Evolutionary conservation across 2,888 invertebrate genomes (phyloP).

Genomic region (Tenthredo scrophulariae): DNA sequence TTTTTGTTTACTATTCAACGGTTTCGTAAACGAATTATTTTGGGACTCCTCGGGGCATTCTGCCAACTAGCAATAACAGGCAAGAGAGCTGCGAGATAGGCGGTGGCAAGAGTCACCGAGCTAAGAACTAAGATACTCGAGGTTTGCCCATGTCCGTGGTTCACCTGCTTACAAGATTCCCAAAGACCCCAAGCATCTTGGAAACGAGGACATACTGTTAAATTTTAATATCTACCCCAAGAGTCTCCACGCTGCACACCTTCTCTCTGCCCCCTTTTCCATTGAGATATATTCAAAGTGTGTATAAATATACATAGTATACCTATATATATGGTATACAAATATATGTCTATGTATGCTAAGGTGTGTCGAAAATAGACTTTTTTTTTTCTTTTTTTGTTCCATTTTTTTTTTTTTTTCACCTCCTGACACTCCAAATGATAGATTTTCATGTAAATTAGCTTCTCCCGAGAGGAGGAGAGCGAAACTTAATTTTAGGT

Average conservation of each 20-base stretch:
- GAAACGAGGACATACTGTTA: constrained; percentile 48
- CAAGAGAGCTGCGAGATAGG: neutral
- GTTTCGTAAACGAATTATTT: constrained; percentile 53
- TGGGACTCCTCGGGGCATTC: constrained; percentile 51
- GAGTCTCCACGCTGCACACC: neutral
- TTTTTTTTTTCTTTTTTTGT: too few relatives aligned
- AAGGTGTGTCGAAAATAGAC: neutral
- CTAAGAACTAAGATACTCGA: neutral
- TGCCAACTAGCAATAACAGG: constrained; percentile 45
- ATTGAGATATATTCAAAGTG: constrained; percentile 4
- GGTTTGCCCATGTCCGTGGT: neutral
- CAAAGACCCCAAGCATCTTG: neutral
- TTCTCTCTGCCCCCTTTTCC: constrained; percentile 14
- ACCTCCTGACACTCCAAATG: neutral
- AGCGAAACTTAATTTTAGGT: too few relatives aligned
- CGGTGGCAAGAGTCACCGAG: neutral
- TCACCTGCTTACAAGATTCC: neutral
- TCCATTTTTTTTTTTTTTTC: too few relatives aligned
- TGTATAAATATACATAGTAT: constrained; percentile 14
- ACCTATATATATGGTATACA: neutral
- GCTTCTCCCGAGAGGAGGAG: neutral
- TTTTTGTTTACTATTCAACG: constrained; percentile 53
- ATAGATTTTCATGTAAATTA: neutral
- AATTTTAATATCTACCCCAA: constrained; percentile 42
- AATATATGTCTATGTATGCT: neutral